A percentile compares a stretch with the other conserved stretches of the same genome.
Conservation (phyloP, 2,113 vertebrate genomes). For the Todiramphus saurophagus region DNA sequence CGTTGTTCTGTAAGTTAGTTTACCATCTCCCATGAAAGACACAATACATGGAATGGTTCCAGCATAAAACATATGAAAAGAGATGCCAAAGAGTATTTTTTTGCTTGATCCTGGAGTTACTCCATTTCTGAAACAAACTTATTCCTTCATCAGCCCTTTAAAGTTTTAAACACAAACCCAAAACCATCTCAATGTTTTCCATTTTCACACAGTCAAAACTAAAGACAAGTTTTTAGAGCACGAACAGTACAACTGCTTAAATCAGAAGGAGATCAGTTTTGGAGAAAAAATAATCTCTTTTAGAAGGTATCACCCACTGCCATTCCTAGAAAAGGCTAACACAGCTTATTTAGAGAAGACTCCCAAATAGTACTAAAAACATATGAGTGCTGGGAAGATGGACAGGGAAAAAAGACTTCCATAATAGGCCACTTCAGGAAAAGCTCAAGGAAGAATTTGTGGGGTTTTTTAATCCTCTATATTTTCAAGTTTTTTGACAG, state of each 20-base stretch:
- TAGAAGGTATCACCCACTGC: not conserved
- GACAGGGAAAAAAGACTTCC: not conserved
- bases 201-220: not conserved
- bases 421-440: not conserved
- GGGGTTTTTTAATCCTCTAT: not conserved
- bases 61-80: not conserved
- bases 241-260: not conserved
- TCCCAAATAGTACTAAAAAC: not conserved
- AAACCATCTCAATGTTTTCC: not conserved
- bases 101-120: not conserved
- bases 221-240: not conserved
- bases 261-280: not conserved
- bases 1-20: not conserved
- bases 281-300: not conserved
- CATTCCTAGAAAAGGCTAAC: not conserved
- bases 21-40: not conserved
- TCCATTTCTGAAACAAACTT: not conserved
- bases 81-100: not conserved
- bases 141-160: not conserved
- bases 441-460: not conserved
- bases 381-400: rapidly evolving
- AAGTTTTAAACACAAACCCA: not conserved
- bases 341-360: not conserved
- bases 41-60: not conserved
- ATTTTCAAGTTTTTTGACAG: not conserved